Evolutionary conservation across 2,797 vertebrate species (phyloP), one percentile per base, ranked within the genome.

Genomic region (Microchirus variegatus): DNA sequence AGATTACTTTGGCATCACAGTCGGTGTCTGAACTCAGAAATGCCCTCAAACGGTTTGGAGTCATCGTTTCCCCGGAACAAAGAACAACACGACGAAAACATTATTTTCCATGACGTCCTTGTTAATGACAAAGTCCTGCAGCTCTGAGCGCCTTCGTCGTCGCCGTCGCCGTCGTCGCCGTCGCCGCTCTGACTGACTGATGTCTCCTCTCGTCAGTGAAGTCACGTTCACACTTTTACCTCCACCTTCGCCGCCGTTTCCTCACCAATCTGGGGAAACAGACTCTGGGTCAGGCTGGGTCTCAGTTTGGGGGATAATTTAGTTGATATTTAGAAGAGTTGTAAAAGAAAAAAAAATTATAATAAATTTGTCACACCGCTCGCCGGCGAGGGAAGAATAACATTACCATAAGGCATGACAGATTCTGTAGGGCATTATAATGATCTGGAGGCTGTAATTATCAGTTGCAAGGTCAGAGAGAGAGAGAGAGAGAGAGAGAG

Each of bases 361-460:
- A 60, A 59, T 50, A 41, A 35, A 78, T 80, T 75, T 69, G 76
- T 72, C 64, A 53, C 69, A 65, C 43, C 51, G 15, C 38, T 77
- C 36, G 26, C 46, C 38, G 26, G 22, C 50, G 58, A 71, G 49
- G 63, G 54, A 77, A 78, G 56, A 80, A 75, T 54, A 77, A 69
- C 42, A 82, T 83, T 72, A 79, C 63, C 73, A 78, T 77, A 76
- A 78, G 70, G 81, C 68, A 65, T 75, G 53, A 68, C 73, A 63
- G 64, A 78, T 80, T 75, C 76, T 9, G 22, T 31, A 44, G 66
- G 63, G 53, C 73, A 56, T 63, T 71, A 45, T 49, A 31, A 64
- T 45, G 73, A 75, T 74, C 57, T 56, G 48, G 22, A 19, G 50
- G 74, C 62, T 77, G 47, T 66, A 75, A 82, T 83, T 80, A 86